These are phyloP conservation scores for Nemurella pictetii DNA, from an alignment of 2,888 invertebrate genomes.

Conservation along the genomic window DNA sequence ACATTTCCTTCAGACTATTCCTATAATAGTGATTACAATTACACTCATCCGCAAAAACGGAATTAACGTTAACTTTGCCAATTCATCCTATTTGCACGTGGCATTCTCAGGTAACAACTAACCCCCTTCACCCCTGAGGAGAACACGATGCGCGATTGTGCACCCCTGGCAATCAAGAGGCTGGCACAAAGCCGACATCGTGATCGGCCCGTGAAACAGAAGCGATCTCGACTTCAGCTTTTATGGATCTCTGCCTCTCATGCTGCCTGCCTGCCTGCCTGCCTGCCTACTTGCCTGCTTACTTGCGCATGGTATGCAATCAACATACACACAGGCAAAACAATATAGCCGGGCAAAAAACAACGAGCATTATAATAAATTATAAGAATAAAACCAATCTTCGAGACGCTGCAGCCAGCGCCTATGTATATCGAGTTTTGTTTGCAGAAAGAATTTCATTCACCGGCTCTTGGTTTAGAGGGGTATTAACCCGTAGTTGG, in stretches of 20 bases:
- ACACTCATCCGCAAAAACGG: too few species aligned
- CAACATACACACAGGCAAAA: background rate
- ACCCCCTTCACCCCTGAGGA: too few species aligned
- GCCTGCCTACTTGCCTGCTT: background rate
- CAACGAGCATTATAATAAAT: slow-evolving; percentile 7
- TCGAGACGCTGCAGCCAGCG: background rate
- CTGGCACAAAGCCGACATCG: background rate
- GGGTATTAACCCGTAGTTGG: slow-evolving; percentile 5
- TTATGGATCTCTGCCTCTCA: background rate
- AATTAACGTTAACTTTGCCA: too few species aligned
- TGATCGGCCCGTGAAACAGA: background rate
- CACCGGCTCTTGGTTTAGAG: slow-evolving; percentile 1
- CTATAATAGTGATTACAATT: too few species aligned
- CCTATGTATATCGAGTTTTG: too few species aligned
- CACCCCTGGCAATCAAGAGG: background rate
- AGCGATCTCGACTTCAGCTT: background rate
- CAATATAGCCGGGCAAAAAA: slow-evolving; percentile 3
- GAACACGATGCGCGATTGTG: too few species aligned
- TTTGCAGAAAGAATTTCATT: slow-evolving; percentile 23
- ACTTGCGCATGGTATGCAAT: background rate
- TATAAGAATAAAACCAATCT: slow-evolving; percentile 26
- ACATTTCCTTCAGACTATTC: too few species aligned
- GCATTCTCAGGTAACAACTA: too few species aligned
- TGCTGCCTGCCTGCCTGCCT: background rate
- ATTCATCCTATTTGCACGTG: too few species aligned